These are phyloP conservation scores for crab-eating macaque (Macaca fascicularis) DNA, from an alignment of 2,113 vertebrate genomes.

Conservation along the genomic window DNA sequence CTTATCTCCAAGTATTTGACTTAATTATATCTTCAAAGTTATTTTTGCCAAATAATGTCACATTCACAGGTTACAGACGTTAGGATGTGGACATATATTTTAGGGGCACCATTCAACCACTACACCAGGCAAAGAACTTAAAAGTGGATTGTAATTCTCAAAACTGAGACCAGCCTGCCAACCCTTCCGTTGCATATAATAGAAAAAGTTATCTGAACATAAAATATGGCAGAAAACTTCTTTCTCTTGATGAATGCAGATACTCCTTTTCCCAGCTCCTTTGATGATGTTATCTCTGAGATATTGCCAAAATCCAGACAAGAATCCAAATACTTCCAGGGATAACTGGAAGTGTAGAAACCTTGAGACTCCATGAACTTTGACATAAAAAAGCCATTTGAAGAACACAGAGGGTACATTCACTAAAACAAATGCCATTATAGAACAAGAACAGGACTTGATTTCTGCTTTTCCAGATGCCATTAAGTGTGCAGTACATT, in stretches of 20 bases:
- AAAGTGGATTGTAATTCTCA: not conserved
- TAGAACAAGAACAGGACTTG: not conserved
- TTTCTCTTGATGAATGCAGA: not conserved
- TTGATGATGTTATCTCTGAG: not conserved
- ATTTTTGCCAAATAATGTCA: not conserved
- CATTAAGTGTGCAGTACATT: not conserved
- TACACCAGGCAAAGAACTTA: not conserved
- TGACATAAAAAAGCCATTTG: not conserved
- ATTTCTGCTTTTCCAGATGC: not conserved
- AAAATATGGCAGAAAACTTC: not conserved
- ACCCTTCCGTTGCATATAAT: not conserved
- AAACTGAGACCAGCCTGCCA: not conserved
- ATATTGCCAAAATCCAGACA: not conserved
- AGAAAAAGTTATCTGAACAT: not conserved
- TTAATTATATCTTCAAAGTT: not conserved
- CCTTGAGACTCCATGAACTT: not conserved
- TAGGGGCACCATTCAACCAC: not conserved
- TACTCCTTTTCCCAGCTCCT: not conserved
- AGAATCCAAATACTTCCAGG: not conserved
- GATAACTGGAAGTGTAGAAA: not conserved
- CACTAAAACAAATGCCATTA: not conserved
- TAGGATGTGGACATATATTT: not conserved
- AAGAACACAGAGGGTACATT: slow-evolving; percentile 1
- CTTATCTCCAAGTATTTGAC: not conserved
- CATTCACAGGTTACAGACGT: not conserved